phyloP scores from a whole-genome alignment of 2,113 vertebrate genomes.

The Chionodraco myersi region DNA sequence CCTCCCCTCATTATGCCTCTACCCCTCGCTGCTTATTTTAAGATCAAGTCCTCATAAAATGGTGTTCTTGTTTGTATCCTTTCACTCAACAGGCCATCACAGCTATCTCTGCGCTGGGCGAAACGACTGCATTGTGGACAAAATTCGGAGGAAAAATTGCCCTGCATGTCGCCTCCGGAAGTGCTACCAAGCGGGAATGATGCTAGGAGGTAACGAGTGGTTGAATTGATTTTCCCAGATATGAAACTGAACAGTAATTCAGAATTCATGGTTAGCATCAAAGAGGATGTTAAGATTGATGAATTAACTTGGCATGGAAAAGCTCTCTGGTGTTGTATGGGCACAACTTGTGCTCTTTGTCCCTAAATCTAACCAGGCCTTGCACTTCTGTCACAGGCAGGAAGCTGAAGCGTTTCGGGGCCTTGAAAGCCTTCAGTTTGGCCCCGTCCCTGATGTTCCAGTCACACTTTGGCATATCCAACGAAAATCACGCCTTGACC shows the following conservation, averaged over 20 bases:
- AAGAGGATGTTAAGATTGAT: not conserved
- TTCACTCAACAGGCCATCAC: conserved; percentile 89
- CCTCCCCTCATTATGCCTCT: conserved; percentile 8
- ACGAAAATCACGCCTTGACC: conserved; percentile 84
- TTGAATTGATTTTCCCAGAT: conserved; percentile 13
- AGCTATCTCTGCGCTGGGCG: conserved; percentile 98
- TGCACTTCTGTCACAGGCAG: conserved; percentile 85
- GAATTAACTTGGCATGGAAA: not conserved
- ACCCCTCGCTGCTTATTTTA: conserved; percentile 6
- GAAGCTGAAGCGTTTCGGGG: conserved; percentile 94
- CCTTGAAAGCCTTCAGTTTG: conserved; percentile 89
- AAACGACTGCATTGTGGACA: conserved; percentile 99
- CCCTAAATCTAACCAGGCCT: conserved; percentile 22
- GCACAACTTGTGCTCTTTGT: not conserved
- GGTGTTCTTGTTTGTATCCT: conserved; percentile 29
- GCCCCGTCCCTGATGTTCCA: conserved; percentile 87
- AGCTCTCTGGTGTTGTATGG: not conserved
- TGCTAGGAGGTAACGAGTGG: conserved; percentile 91
- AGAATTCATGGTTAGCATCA: not conserved
- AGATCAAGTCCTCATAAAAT: conserved; percentile 31
- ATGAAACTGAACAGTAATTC: not conserved
- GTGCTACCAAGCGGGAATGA: conserved; percentile 98
- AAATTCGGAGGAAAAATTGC: conserved; percentile 98
- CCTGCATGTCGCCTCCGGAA: conserved; percentile 96
- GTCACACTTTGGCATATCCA: conserved; percentile 81